These are phyloP conservation scores for Akabosia matsudoensis DNA, from an alignment of 1,140 invertebrate species.

Conservation along the genomic window DNA sequence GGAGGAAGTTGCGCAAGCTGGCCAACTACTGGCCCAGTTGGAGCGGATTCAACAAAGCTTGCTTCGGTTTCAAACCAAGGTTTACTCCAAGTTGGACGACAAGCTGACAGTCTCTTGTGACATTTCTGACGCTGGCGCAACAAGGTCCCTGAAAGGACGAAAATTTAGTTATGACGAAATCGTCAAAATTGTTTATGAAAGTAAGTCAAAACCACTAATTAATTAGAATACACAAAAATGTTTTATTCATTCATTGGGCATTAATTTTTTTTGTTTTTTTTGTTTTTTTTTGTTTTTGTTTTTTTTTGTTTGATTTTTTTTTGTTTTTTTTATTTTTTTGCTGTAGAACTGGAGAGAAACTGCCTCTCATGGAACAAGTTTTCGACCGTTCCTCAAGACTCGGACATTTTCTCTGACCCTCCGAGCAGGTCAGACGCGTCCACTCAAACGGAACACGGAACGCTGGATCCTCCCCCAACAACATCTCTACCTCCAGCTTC, in stretches of 20 bases:
- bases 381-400: too few relatives aligned
- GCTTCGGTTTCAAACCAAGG: not conserved
- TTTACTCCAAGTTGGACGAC: not conserved
- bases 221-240: constrained; percentile 66
- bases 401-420: too few relatives aligned
- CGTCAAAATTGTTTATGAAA: constrained; percentile 10
- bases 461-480: not conserved
- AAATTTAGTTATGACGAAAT: constrained; percentile 12
- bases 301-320: too few relatives aligned
- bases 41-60: not conserved
- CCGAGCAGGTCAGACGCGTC: too few relatives aligned
- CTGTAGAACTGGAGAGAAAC: not conserved
- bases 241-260: constrained; percentile 47
- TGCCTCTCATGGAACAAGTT: too few relatives aligned
- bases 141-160: constrained; percentile 49
- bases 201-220: not conserved
- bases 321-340: not conserved
- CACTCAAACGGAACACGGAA: too few relatives aligned
- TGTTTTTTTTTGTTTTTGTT: too few relatives aligned
- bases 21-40: not conserved
- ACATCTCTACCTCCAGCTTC: not conserved
- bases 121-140: not conserved
- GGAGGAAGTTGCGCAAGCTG: not conserved
- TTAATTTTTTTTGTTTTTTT: constrained; percentile 63
- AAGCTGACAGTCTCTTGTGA: not conserved